Base-by-base conservation (phyloP, 2,888 invertebrate genomes). In the Napeogenes inachia region DNA sequence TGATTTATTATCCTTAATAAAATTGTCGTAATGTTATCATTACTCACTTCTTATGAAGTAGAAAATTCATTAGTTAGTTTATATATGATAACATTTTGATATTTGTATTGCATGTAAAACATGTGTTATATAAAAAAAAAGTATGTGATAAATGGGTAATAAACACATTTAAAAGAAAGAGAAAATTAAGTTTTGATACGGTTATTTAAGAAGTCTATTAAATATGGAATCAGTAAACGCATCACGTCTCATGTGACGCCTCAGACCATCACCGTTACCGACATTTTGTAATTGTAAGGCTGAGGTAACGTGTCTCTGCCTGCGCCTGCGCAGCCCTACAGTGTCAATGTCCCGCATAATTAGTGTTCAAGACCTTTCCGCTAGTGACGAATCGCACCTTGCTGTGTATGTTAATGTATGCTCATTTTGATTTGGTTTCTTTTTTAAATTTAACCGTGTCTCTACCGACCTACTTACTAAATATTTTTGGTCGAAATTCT, bases 221-320 rank as follows among this genome's bases (percentile, higher is more conserved):
- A 50, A 50, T 50, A 63, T 54, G 56, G 42, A 46, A 62, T 68
- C 60, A 50, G 70, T 59, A 82, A 38, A 70, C 81, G 21, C 42
- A 68, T 79, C 86, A 85, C 86, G 85, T 84, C 61, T 54, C 13
- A 12, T 45, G 62, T 67, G 71, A 68, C 69, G 69, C 64, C 63
- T 68, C 59, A 60, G 63, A 67, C 70, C 71, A 79, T 77, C 82
- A 82, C 88, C 84, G 86, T 85, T 87, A 87, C 81, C 77, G 77
- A 82, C 83, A 79, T 85, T 84, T 85, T 82, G 86, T 86, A 84
- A 87, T 75, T 60, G 63, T 61, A 30, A 45, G 57, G 50, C 50
- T 12, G 62, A 69, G 69, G 66, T 75, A 80, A 80, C 35, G 80
- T 10, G 42, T 42, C 42, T 42, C 10, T 10, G 81, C 82, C 80